Evolutionary conservation across 2,888 invertebrate species (phyloP).

Genomic region (Watsonalla cultraria): DNA sequence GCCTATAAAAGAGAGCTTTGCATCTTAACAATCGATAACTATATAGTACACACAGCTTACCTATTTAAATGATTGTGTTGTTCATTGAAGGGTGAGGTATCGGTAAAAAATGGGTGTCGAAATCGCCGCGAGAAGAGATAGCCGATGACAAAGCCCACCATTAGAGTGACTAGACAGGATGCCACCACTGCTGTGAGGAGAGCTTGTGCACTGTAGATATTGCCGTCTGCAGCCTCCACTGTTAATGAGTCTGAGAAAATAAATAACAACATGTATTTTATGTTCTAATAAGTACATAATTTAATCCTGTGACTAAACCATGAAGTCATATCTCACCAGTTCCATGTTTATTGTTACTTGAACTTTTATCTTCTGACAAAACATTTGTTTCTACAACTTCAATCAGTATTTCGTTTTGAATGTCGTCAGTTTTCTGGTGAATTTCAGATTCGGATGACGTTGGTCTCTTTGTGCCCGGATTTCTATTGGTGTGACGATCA

Average conservation of each 20-base stretch:
- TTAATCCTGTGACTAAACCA: neutral
- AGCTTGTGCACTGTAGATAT: constrained; percentile 89
- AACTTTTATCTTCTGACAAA: constrained; percentile 74
- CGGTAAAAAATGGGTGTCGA: constrained; percentile 84
- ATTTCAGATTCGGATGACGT: constrained; percentile 66
- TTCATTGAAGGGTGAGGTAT: constrained; percentile 86
- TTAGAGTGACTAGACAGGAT: constrained; percentile 87
- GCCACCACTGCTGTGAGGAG: constrained; percentile 88
- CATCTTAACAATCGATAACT: neutral
- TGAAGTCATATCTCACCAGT: constrained; percentile 44
- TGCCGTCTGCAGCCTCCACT: constrained; percentile 79
- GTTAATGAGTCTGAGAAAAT: constrained; percentile 59
- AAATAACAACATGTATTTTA: neutral
- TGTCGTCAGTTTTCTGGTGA: constrained; percentile 75
- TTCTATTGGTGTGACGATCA: constrained; percentile 63
- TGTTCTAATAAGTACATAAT: neutral
- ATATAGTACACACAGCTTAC: constrained; percentile 42
- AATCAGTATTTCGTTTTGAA: constrained; percentile 82
- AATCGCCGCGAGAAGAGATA: constrained; percentile 89
- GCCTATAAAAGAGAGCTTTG: constrained; percentile 44
- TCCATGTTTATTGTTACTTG: constrained; percentile 70
- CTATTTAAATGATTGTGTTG: constrained; percentile 88
- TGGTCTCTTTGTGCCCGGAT: constrained; percentile 68
- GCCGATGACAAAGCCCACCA: constrained; percentile 91
- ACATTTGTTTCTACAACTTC: constrained; percentile 82